Base-by-base conservation (phyloP, 2,113 vertebrate genomes). In the Halichoeres trimaculatus region DNA sequence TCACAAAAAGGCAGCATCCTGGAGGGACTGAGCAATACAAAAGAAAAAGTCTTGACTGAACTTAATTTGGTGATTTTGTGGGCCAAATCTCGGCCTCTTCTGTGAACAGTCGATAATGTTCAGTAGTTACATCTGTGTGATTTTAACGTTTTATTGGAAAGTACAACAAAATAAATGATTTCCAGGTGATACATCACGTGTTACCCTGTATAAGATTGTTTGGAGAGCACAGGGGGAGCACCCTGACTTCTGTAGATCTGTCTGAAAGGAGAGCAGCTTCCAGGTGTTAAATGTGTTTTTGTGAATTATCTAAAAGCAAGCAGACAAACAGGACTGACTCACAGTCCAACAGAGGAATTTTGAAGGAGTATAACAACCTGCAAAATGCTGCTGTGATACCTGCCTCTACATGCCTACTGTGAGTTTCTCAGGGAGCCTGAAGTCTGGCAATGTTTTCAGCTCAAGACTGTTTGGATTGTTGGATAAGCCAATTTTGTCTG, bases 401-500 rank as follows among this genome's bases (percentile, higher is more conserved):
- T 43, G 3, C 63, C 13, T 63, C 26, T 57, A 36, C 54, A 35
- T 76, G 22, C 64, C 56, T 68, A 0, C 66, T 57, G 43, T 59
- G 75, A 76, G 6, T 30, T 3, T 85, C 45, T 52, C 54, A 72
- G 75, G 52, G 72, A 40, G 41, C 47, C 36, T 16, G n/a, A 10
- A 1, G n/a, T 61, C 54, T 64, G 51, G 13, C 17, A 59, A 73
- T 74, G 38, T 80, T 72, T 73, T 67, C 47, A 70, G 43, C 23
- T 26, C 35, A 55, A 23, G 69, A 50, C n/a, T n/a, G n/a, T n/a
- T 63, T 55, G 19, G 20, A 58, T 40, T 36, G 53, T 55, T 48
- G n/a, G n/a, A n/a, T n/a, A 45, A 20, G 19, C 23, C 55, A 48
- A 12, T 45, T 59, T 50, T 60, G 35, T 62, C 17, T 45, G 43